phyloP scores from a whole-genome alignment of 53 echinoderm and acorn worm genomes.

The Echinometra lucunter region DNA sequence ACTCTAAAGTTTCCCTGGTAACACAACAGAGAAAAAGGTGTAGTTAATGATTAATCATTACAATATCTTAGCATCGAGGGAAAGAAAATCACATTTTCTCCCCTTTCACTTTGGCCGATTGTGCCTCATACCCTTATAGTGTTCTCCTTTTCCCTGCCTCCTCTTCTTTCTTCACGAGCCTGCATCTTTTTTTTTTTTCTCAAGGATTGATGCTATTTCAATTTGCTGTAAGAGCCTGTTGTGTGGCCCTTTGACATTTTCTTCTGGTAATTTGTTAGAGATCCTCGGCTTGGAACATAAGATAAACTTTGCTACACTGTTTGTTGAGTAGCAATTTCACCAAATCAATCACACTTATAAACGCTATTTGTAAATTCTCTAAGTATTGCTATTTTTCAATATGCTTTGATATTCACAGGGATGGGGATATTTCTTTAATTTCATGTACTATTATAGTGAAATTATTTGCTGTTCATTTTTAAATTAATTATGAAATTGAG shows the following conservation, averaged over 20 bases:
- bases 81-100: neutral
- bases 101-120: slow-evolving; percentile 26
- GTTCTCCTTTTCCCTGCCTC: neutral
- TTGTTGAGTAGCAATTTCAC: neutral
- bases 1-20: slow-evolving; percentile 27
- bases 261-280: slow-evolving; percentile 41
- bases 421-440: too few relatives aligned
- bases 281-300: neutral
- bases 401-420: neutral
- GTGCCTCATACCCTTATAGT: neutral
- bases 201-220: slow-evolving; percentile 50
- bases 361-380: slow-evolving; percentile 27
- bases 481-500: too few relatives aligned
- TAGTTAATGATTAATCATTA: slow-evolving; percentile 48
- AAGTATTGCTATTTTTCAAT: slow-evolving; percentile 12
- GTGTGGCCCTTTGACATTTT: slow-evolving; percentile 49
- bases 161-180: neutral
- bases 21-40: slow-evolving; percentile 1
- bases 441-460: too few relatives aligned
- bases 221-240: slow-evolving; percentile 20
- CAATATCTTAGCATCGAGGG: neutral
- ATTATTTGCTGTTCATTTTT: too few relatives aligned
- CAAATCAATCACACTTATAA: slow-evolving; percentile 52
- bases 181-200: neutral
- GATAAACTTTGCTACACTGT: slow-evolving; percentile 1